Evolutionary conservation across 2,113 vertebrate genomes (phyloP).

Genomic region (Burhinus bistriatus): DNA sequence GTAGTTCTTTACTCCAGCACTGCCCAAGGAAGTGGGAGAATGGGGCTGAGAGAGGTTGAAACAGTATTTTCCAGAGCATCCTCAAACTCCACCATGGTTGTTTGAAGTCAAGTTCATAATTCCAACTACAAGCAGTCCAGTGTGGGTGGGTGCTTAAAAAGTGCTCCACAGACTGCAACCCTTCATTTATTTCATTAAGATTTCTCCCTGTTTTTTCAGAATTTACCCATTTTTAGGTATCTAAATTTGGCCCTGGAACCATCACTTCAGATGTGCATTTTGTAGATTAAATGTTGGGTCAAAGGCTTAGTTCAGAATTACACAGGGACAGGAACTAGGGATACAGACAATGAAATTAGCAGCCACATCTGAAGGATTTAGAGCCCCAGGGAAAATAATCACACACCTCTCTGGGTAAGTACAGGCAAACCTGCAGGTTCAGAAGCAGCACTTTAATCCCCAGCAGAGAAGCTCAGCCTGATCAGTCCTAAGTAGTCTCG

Average conservation of each 20-base stretch:
- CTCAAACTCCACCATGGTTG: neutral
- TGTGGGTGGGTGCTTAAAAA: neutral
- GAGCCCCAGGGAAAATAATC: neutral
- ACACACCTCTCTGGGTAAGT: neutral
- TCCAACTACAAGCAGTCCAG: neutral
- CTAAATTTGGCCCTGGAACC: neutral
- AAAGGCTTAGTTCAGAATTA: neutral
- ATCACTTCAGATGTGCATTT: neutral
- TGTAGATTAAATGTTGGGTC: neutral
- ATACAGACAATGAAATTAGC: neutral
- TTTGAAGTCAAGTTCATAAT: neutral
- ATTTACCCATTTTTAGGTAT: neutral
- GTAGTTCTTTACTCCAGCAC: neutral
- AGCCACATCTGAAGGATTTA: neutral
- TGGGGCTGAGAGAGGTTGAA: neutral
- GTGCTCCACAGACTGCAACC: neutral
- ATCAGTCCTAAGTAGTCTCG: neutral
- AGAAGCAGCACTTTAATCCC: neutral
- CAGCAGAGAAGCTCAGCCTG: neutral
- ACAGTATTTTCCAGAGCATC: neutral
- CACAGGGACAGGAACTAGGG: neutral
- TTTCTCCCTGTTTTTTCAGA: neutral
- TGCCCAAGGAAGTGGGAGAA: neutral
- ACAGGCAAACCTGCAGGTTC: neutral
- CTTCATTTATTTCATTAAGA: neutral